These are phyloP conservation scores for Nemurella pictetii DNA, from an alignment of 2,888 invertebrate genomes.

Conservation along the genomic window DNA sequence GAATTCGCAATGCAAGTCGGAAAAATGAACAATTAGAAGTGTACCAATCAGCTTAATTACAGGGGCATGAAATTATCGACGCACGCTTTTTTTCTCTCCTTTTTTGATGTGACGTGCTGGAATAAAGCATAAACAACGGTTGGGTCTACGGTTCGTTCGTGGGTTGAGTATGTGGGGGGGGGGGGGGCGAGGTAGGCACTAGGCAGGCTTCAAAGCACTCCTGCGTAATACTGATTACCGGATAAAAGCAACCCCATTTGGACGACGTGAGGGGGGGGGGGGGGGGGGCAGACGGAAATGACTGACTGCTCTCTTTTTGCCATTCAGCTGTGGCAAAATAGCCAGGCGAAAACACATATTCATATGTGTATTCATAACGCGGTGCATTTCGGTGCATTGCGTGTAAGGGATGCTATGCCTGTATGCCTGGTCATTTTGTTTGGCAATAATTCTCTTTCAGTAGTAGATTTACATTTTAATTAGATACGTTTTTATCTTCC, in stretches of 20 bases:
- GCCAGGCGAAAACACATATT: not conserved
- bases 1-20: not conserved
- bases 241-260: not conserved
- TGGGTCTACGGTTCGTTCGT: too few relatives aligned
- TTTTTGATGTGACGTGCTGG: not conserved
- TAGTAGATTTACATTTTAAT: not conserved
- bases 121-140: not conserved
- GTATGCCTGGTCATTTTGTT: too few relatives aligned
- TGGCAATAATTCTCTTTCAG: not conserved
- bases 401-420: not conserved
- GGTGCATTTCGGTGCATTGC: not conserved
- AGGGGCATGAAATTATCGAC: not conserved
- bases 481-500: not conserved
- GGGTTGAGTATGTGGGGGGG: too few relatives aligned
- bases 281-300: not conserved
- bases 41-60: not conserved
- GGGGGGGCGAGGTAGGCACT: not conserved
- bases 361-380: not conserved
- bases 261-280: too few relatives aligned
- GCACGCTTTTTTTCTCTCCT: not conserved
- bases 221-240: not conserved
- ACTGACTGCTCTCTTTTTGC: not conserved
- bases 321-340: not conserved
- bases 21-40: not conserved
- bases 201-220: not conserved